phyloP scores from a whole-genome alignment of 2,113 vertebrate species.

The Stomatorhinus ivindoensis region DNA sequence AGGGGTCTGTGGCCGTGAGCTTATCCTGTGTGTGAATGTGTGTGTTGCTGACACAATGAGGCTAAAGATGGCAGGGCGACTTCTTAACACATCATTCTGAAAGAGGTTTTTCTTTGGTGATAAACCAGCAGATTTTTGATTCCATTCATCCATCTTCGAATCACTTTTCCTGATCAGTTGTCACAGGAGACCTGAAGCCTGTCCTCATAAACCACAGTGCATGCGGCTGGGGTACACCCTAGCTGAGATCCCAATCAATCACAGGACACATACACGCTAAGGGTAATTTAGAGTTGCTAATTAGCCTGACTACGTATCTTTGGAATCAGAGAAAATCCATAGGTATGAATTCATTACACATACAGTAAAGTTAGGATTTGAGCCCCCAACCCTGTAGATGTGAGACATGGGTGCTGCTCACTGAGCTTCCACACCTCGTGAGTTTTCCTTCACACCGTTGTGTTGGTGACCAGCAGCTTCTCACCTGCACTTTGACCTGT shows the following conservation, averaged over 20 bases:
- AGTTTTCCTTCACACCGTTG: neutral
- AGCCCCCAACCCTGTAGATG: neutral
- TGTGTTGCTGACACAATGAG: neutral
- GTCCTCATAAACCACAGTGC: neutral
- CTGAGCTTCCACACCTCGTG: neutral
- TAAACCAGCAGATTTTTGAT: neutral
- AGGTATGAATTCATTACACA: neutral
- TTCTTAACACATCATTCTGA: neutral
- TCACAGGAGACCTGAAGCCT: neutral
- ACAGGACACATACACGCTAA: neutral
- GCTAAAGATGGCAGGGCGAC: neutral
- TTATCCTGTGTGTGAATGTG: neutral
- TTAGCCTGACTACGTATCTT: neutral
- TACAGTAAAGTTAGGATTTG: neutral
- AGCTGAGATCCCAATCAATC: neutral
- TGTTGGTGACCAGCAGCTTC: neutral
- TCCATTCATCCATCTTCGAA: neutral
- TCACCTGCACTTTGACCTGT: neutral
- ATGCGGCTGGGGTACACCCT: neutral
- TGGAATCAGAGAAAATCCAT: neutral
- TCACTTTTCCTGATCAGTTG: neutral
- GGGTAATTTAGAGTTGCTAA: neutral
- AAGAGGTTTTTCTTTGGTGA: neutral
- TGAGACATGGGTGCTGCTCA: neutral
- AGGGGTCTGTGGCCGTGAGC: neutral